Evolutionary conservation across 2,888 invertebrate genomes (phyloP).

Genomic region (Apamea monoglypha): DNA sequence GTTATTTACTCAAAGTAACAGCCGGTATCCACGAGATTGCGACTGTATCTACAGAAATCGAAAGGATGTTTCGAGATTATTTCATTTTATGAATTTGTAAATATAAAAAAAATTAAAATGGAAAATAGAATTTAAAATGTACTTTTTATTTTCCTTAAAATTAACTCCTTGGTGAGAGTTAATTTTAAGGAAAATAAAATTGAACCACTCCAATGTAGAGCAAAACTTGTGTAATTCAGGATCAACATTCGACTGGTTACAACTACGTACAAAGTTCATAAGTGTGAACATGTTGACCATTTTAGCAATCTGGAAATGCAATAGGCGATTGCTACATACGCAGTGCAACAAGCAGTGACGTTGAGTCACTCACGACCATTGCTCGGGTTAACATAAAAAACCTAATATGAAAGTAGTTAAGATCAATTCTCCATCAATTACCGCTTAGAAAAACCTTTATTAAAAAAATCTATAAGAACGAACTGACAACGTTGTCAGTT

Average conservation of each 20-base stretch:
- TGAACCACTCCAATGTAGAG: not conserved
- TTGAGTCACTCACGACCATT: not conserved
- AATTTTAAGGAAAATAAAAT: not conserved
- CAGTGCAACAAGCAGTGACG: not conserved
- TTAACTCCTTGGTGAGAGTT: not conserved
- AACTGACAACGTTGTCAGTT: not conserved
- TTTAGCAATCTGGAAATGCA: conserved; percentile 35
- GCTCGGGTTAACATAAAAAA: not conserved
- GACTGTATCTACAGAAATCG: not conserved
- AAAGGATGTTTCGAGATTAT: too few species aligned
- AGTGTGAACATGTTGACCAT: not conserved
- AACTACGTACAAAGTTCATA: not conserved
- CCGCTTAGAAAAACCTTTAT: not conserved
- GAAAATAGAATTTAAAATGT: not conserved
- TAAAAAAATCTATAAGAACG: not conserved
- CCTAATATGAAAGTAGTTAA: not conserved
- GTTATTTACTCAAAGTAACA: not conserved
- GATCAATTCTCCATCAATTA: not conserved
- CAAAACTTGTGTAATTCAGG: conserved; percentile 11
- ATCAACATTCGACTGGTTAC: not conserved
- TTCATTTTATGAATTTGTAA: not conserved
- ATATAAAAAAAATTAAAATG: not conserved
- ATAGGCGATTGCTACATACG: conserved; percentile 12
- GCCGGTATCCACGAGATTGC: not conserved
- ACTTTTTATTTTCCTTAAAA: not conserved